Base-by-base conservation (phyloP, 2,888 invertebrate species). In the Archips xylosteana region DNA sequence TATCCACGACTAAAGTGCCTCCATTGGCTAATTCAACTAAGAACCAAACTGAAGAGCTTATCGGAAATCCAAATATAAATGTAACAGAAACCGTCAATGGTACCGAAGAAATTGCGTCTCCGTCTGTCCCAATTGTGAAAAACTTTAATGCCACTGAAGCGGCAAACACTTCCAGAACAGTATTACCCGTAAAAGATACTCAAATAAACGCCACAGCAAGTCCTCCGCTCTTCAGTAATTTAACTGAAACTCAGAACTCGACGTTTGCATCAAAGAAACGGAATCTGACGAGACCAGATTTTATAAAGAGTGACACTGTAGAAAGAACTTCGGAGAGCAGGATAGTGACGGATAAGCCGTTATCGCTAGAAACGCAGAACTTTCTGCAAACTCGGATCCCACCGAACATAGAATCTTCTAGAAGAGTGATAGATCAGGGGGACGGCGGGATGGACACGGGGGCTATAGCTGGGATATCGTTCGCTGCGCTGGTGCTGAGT, bases 391-490 rank as follows among this genome's bases (percentile, higher is more conserved):
- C 94, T 0, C 81, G 92, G 65, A 89, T 93, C 76, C 93, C 93
- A 49, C 89, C 90, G 45, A 92, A 89, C 71, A 83, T 93, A 78
- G 94, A 94, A 76, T 89, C 91, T 74, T 92, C 91, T 73, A 88
- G 91, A 82, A 83, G 91, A 42, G 83, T 92, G 45, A 90, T 90
- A 76, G 92, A 92, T 36, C 87, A 85, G 13, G 81, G 81, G 2
- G 87, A 85, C 0, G 86, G 87, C 0, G 91, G 92, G 0, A 91
- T 96, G 89, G 95, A 96, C 79, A 95, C 95, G 47, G 95, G 95
- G 8, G 95, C 95, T 59, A 96, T 97, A 77, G 96, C 96, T 34
- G 96, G 96, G 13, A 96, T 97, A 78, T 96, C 96, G 47, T 95
- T 97, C 78, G 96, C 96, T 61, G 96, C 96, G 76, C 89, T 97